Evolutionary conservation across 1,140 invertebrate genomes (phyloP).

Genomic region (Microplitis mediator): DNA sequence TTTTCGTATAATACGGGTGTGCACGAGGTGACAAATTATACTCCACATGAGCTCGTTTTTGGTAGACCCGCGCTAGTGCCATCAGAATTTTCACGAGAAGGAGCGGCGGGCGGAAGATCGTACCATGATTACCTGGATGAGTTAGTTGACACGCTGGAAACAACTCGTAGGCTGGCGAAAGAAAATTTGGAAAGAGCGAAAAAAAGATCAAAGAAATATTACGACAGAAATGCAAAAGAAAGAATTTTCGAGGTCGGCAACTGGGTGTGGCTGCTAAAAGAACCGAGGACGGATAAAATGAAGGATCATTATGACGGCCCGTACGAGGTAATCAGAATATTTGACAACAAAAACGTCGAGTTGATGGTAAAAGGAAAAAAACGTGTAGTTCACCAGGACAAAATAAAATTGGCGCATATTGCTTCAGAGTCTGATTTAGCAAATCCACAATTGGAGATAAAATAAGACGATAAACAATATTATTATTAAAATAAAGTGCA

Average conservation of each 20-base stretch:
- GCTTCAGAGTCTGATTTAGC: too few relatives aligned
- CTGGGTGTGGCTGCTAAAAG: not conserved
- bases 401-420: not conserved
- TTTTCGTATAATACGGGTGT: too few relatives aligned
- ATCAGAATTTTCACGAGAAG: too few relatives aligned
- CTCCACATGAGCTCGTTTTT: too few relatives aligned
- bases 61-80: too few relatives aligned
- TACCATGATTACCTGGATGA: too few relatives aligned
- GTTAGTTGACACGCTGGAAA: not conserved
- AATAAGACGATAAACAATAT: too few relatives aligned
- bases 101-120: too few relatives aligned
- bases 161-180: not conserved
- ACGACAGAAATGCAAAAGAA: not conserved
- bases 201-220: not conserved
- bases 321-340: not conserved
- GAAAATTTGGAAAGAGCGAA: not conserved
- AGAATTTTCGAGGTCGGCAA: not conserved
- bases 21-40: too few relatives aligned
- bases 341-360: not conserved
- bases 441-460: too few relatives aligned
- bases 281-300: not conserved
- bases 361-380: not conserved
- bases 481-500: too few relatives aligned
- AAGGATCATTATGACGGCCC: constrained; percentile 3
- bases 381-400: not conserved